A percentile compares a stretch with the other conserved stretches of the same genome.
Conservation (phyloP, 2,888 invertebrate species). For the Pterostichus niger region DNA sequence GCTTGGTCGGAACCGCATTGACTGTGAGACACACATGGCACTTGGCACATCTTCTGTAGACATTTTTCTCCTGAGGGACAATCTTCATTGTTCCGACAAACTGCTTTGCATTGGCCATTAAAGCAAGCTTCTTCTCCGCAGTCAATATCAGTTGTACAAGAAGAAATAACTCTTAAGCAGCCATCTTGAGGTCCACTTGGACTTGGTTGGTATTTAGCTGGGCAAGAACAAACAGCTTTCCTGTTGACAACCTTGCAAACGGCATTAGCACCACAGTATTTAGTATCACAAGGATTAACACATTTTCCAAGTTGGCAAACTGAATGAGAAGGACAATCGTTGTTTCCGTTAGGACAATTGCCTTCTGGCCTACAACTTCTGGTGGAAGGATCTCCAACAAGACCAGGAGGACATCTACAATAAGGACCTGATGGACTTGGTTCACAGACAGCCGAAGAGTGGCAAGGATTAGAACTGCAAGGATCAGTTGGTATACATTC, state of each 20-base stretch:
- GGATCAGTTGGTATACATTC: constrained; percentile 86
- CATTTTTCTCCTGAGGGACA: constrained; percentile 91
- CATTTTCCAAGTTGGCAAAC: constrained; percentile 86
- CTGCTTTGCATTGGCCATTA: constrained; percentile 90
- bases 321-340: constrained; percentile 88
- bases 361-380: constrained; percentile 90
- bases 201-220: constrained; percentile 87
- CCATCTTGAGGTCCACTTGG: constrained; percentile 82
- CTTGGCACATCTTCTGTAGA: constrained; percentile 86
- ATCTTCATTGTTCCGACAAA: constrained; percentile 87
- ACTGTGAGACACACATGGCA: constrained; percentile 89
- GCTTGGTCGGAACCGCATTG: constrained; percentile 90
- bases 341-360: constrained; percentile 85
- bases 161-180: constrained; percentile 85
- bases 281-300: constrained; percentile 89
- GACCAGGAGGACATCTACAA: constrained; percentile 89
- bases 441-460: constrained; percentile 89
- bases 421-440: constrained; percentile 83
- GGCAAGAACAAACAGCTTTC: constrained; percentile 89
- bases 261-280: constrained; percentile 88
- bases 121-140: constrained; percentile 90
- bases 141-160: constrained; percentile 85
- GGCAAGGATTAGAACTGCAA: constrained; percentile 90
- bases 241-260: constrained; percentile 88
- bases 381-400: constrained; percentile 87